A percentile compares a stretch with the other conserved stretches of the same genome.
Evolutionary conservation across 2,113 vertebrate species (phyloP).

Genomic region (Lontra canadensis): DNA sequence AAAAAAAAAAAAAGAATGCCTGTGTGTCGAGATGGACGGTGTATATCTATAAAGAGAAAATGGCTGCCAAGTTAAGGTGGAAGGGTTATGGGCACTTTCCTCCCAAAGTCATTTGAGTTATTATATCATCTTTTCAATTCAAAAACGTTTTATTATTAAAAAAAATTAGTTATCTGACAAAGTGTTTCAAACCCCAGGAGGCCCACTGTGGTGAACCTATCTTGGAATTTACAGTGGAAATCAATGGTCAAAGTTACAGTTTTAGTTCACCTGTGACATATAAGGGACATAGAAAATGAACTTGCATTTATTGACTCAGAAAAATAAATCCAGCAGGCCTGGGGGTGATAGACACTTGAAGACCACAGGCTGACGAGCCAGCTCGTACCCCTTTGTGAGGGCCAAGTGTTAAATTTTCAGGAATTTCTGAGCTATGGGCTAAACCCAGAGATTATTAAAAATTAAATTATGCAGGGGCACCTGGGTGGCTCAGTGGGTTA

Average conservation of each 20-base stretch:
- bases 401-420: background rate
- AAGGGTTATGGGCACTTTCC: background rate
- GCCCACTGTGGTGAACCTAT: background rate
- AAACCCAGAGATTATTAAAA: background rate
- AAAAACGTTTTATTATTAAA: background rate
- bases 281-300: background rate
- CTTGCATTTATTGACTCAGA: background rate
- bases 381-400: background rate
- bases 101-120: background rate
- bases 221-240: background rate
- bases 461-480: background rate
- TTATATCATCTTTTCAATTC: background rate
- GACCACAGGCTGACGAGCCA: background rate
- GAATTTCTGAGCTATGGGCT: background rate
- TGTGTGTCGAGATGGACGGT: background rate
- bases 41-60: background rate
- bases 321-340: background rate
- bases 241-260: background rate
- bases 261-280: background rate
- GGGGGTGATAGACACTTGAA: background rate
- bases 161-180: background rate
- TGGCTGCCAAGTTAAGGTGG: background rate
- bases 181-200: background rate
- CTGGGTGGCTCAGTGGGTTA: no score
- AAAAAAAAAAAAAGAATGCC: background rate